Base-by-base conservation (phyloP, 2,113 vertebrate species). In the Xenopus tropicalis region DNA sequence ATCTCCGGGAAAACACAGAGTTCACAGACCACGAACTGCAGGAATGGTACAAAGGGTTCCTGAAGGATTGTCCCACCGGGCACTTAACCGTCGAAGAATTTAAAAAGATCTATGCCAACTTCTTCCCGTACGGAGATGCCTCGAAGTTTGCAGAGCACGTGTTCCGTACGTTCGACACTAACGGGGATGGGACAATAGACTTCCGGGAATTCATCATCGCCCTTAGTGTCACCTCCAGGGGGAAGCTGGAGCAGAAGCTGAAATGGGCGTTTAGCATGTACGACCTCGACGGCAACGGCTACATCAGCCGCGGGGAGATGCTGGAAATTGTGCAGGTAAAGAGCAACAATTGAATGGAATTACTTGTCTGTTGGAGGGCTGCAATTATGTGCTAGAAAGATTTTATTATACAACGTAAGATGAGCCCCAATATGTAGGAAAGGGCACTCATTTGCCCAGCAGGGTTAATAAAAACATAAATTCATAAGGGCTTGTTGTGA, bases 11-110 rank as follows among this genome's bases (percentile, higher is more conserved):
- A 85, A 94, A 94, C 85, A 94, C 93, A 0, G 93, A 94, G 78
- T 94, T 94, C 88, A 93, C 93, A 0, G 93, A 94, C 79, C 93
- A 94, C 0, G 93, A 94, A 90, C 89, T 94, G 61, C 93, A 94
- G 82, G 93, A 94, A 81, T 94, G 93, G 93, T 94, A 94, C 86
- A 94, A 94, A 80, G 93, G 93, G 82, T 94, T 94, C 86, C 86
- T 94, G 79, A 94, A 94, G 88, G 93, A 94, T 88, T 94, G 93
- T 78, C 93, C 93, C 0, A 94, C 91, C 0, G 93, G 92, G 80
- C 92, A 94, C 82, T 88, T 93, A 83, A 94, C 90, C 48, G 93
- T 94, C 75, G 93, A 94, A 0, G 93, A 94, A 81, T 94, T 94
- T 83, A 94, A 94, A 88, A 94, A 93, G 84, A 94, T 94, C 84